Percentiles rank a stretch among this genome's conserved stretches.
Conservation (phyloP, 2,888 invertebrate species). For the Archips xylosteana region DNA sequence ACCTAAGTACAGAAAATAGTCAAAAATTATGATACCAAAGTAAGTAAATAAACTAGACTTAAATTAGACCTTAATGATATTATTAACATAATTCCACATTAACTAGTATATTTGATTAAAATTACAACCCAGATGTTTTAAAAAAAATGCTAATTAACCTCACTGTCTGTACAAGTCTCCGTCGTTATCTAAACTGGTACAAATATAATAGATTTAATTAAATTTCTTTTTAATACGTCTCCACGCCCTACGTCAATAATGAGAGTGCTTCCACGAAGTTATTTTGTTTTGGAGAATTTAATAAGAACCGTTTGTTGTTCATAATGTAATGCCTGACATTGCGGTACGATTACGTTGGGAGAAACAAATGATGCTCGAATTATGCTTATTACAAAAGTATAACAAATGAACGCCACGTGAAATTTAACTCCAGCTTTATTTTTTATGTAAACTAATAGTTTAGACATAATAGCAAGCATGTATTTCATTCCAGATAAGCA, state of each 20-base stretch:
- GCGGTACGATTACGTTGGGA: constrained; percentile 13
- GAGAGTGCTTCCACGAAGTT: constrained; percentile 47
- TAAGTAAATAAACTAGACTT: background rate
- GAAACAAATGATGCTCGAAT: constrained; percentile 15
- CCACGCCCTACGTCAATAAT: constrained; percentile 24
- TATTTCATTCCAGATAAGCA: background rate
- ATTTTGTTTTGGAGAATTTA: constrained; percentile 55
- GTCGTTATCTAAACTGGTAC: background rate
- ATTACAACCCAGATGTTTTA: background rate
- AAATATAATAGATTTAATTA: constrained; percentile 41
- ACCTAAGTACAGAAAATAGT: background rate
- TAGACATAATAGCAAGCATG: background rate
- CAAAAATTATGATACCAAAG: background rate
- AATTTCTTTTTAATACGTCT: constrained; percentile 47
- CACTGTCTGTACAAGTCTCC: background rate
- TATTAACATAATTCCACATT: background rate
- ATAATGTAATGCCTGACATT: constrained; percentile 31
- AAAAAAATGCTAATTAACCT: background rate
- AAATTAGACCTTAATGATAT: background rate
- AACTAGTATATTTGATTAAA: background rate
- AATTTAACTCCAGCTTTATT: background rate
- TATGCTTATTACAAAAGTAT: background rate
- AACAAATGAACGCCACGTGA: background rate
- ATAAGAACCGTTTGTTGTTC: constrained; percentile 49
- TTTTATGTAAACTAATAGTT: background rate